Evolutionary conservation across 2,888 invertebrate species (phyloP).

Genomic region (Lobophora halterata): DNA sequence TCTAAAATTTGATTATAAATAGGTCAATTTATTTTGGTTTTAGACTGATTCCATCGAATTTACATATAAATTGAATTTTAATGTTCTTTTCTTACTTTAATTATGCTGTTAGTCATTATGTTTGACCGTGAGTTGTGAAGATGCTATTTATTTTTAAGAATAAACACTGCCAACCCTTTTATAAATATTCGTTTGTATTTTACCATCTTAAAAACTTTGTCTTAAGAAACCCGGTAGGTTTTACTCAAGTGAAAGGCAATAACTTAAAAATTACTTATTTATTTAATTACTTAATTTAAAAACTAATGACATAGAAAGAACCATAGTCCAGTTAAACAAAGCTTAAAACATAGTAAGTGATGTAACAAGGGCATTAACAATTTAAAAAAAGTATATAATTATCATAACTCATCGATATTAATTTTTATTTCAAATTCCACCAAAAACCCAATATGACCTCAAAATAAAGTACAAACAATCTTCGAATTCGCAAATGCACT

Average conservation of each 20-base stretch:
- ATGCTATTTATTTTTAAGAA: conserved; percentile 73
- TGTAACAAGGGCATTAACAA: too few relatives aligned
- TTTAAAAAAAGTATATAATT: too few relatives aligned
- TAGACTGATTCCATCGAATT: conserved; percentile 1
- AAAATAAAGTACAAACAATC: conserved; percentile 4
- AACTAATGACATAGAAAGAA: too few relatives aligned
- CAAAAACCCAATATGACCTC: neutral
- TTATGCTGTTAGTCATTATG: conserved; percentile 44
- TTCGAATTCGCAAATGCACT: conserved; percentile 11
- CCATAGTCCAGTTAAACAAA: too few relatives aligned
- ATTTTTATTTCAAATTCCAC: neutral
- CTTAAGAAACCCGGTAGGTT: too few relatives aligned
- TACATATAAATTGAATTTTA: conserved; percentile 10
- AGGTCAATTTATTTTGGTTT: neutral
- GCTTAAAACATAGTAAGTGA: neutral
- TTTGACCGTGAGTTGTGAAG: conserved; percentile 44
- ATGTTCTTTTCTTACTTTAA: conserved; percentile 16
- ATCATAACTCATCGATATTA: too few relatives aligned
- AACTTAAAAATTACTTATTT: too few relatives aligned
- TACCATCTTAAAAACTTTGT: neutral
- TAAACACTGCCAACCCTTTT: conserved; percentile 47
- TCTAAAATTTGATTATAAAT: neutral
- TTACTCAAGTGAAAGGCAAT: too few relatives aligned
- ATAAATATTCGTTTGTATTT: conserved; percentile 19
- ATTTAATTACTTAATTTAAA: too few relatives aligned